Conservation (phyloP, 2,113 vertebrate species). For the Thunnus thynnus region DNA sequence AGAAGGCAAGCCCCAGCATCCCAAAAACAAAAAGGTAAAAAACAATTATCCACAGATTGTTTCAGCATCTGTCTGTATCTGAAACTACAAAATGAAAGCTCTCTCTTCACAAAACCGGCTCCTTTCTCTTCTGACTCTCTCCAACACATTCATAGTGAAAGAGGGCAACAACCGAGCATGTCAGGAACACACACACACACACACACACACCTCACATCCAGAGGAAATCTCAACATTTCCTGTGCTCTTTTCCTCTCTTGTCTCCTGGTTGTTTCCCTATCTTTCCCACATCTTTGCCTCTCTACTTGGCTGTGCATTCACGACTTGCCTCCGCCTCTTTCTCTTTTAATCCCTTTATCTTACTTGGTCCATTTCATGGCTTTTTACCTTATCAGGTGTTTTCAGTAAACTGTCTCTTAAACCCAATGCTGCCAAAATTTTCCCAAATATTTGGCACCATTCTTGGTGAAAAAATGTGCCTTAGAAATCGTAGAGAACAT, state of each 20-base stretch:
- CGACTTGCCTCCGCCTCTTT: neutral
- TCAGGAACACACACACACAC: conserved; percentile 46
- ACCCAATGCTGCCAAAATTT: neutral
- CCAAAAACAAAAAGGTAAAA: neutral
- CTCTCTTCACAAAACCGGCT: neutral
- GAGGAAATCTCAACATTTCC: conserved; percentile 87
- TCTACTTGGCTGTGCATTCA: neutral
- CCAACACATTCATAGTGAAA: conserved; percentile 6
- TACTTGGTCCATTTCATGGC: neutral
- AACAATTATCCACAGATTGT: neutral
- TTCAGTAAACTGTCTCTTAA: neutral
- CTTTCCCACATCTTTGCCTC: conserved; percentile 34
- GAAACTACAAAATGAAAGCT: conserved; percentile 29
- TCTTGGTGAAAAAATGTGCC: neutral
- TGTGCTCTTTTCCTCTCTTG: conserved; percentile 80
- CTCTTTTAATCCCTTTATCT: neutral
- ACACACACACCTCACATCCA: conserved; percentile 72
- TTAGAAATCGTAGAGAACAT: no score
- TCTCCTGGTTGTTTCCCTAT: conserved; percentile 51
- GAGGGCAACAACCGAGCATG: conserved; percentile 9
- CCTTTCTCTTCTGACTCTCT: conserved; percentile 17
- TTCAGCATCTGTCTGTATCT: neutral
- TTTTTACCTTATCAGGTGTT: conserved; percentile 1
- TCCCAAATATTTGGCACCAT: neutral
- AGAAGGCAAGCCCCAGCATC: neutral